Evolutionary conservation across 2,888 invertebrate genomes (phyloP).

Genomic region (Bimastos eiseni): DNA sequence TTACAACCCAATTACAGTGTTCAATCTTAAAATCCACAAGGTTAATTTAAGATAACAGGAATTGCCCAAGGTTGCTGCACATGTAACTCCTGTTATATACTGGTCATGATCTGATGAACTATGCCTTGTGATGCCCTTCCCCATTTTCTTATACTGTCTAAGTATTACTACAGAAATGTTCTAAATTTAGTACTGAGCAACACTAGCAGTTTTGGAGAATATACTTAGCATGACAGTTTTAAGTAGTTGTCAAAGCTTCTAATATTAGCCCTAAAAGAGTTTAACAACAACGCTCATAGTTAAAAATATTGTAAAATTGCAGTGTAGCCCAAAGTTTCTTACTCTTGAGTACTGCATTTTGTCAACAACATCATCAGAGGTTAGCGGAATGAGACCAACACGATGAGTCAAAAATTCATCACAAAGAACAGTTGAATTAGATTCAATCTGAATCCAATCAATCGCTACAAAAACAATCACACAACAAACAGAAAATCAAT

Average conservation of each 20-base stretch:
- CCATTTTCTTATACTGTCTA: too few relatives aligned
- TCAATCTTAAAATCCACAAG: too few relatives aligned
- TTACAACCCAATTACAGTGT: too few relatives aligned
- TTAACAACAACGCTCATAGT: not conserved
- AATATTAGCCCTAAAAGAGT: not conserved
- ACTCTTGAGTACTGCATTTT: slow-evolving; percentile 86
- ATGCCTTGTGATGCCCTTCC: too few relatives aligned
- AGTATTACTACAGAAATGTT: too few relatives aligned
- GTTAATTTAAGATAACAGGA: too few relatives aligned
- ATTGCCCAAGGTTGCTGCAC: too few relatives aligned
- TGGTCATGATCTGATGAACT: too few relatives aligned
- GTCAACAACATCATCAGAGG: slow-evolving; percentile 94
- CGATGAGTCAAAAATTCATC: slow-evolving; percentile 98
- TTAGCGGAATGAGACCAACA: slow-evolving; percentile 87
- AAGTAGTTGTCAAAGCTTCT: not conserved
- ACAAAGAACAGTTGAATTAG: slow-evolving; percentile 95
- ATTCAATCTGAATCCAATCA: slow-evolving; percentile 98
- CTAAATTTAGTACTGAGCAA: too few relatives aligned
- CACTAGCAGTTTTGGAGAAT: too few relatives aligned
- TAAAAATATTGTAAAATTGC: not conserved
- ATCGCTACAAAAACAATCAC: slow-evolving; percentile 72
- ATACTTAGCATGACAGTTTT: too few relatives aligned
- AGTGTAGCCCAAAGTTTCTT: slow-evolving; percentile 46
- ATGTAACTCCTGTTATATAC: too few relatives aligned
- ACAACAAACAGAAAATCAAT: slow-evolving; percentile 22